phyloP scores from a whole-genome alignment of 2,113 vertebrate genomes.

The Pomatorhinus ruficollis region DNA sequence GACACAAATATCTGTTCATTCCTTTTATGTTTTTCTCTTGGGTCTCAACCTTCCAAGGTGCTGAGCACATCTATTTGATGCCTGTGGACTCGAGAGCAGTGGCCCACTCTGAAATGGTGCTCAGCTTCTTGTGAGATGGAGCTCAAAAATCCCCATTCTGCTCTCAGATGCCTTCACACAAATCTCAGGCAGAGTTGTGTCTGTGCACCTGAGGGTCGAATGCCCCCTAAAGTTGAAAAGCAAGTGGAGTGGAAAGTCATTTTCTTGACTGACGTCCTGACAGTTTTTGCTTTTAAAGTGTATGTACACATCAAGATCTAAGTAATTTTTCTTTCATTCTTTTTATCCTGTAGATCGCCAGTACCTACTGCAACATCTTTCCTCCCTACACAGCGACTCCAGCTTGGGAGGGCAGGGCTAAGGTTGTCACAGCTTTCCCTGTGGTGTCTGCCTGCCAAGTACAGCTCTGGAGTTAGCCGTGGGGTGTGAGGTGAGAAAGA shows the following conservation, averaged over 20 bases:
- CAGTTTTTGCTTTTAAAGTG: slow-evolving; percentile 80
- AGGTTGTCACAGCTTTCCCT: slow-evolving; percentile 87
- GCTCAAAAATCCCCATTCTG: slow-evolving; percentile 23
- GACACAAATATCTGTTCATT: slow-evolving; percentile 1
- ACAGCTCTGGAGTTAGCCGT: slow-evolving; percentile 88
- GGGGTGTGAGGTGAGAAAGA: slow-evolving; percentile 89
- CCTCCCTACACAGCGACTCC: slow-evolving; percentile 89
- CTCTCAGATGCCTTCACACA: slow-evolving; percentile 50
- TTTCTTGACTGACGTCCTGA: slow-evolving; percentile 73
- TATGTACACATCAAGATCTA: slow-evolving; percentile 82
- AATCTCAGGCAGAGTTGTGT: slow-evolving; percentile 60
- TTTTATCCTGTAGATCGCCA: slow-evolving; percentile 88
- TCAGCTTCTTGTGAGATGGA: slow-evolving; percentile 17
- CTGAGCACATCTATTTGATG: slow-evolving; percentile 17
- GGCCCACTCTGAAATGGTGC: neutral
- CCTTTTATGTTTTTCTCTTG: slow-evolving; percentile 6
- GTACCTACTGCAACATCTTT: slow-evolving; percentile 90
- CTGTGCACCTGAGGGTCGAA: slow-evolving; percentile 36
- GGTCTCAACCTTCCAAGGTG: slow-evolving; percentile 30
- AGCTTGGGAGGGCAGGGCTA: slow-evolving; percentile 88
- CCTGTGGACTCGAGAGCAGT: neutral
- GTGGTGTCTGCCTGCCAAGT: slow-evolving; percentile 89
- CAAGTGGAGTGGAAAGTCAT: slow-evolving; percentile 70
- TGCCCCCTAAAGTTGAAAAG: slow-evolving; percentile 44
- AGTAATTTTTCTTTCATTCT: slow-evolving; percentile 88